These are phyloP conservation scores for Porites evermanni DNA, from an alignment of 92 coral and sea anemone species.

Conservation along the genomic window DNA sequence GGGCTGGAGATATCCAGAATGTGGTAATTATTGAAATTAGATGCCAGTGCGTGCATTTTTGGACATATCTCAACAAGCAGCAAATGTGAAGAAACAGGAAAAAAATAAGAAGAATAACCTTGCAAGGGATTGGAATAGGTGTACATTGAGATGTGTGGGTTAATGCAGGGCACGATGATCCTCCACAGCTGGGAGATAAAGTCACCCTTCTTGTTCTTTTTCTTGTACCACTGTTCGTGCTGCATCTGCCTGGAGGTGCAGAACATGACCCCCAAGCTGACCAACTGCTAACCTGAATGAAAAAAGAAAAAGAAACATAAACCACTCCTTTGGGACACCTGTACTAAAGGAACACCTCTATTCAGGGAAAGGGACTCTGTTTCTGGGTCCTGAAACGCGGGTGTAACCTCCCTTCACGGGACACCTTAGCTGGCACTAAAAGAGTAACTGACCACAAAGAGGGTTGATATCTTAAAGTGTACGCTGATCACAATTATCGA, in stretches of 20 bases:
- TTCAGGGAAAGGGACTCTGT: not conserved
- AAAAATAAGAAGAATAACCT: conserved; percentile 39
- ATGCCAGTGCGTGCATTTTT: too few species aligned
- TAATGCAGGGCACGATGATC: conserved; percentile 49
- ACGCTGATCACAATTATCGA: too few species aligned
- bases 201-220: conserved; percentile 61
- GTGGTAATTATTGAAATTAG: too few species aligned
- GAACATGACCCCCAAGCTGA: conserved; percentile 75
- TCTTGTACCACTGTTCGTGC: conserved; percentile 63
- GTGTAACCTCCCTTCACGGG: too few species aligned
- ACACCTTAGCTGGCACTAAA: too few species aligned
- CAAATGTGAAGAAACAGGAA: not conserved
- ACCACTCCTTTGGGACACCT: too few species aligned
- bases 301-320: not conserved
- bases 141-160: conserved; percentile 55
- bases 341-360: too few species aligned
- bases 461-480: too few species aligned
- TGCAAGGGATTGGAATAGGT: conserved; percentile 83
- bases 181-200: conserved; percentile 70
- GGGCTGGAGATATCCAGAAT: too few species aligned
- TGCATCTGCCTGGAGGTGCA: conserved; percentile 67
- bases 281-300: conserved; percentile 64
- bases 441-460: too few species aligned
- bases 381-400: not conserved
- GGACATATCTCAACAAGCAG: too few species aligned